Base-by-base conservation (phyloP, 2,113 vertebrate genomes). In the Dendrocopos noguchii region DNA sequence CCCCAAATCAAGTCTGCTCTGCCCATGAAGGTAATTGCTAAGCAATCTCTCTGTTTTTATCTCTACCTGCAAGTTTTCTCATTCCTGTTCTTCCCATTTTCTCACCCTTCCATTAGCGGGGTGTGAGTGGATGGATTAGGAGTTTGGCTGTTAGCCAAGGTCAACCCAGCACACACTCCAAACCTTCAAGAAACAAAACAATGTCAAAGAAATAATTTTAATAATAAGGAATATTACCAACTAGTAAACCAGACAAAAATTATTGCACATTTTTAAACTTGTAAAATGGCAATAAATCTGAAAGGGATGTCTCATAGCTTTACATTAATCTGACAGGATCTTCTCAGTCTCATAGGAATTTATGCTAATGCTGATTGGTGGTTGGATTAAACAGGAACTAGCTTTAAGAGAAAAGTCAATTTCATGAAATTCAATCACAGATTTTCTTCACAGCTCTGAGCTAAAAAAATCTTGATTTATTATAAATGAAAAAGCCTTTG, bases 381-480 rank as follows among this genome's bases (percentile, higher is more conserved):
- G 5, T 46, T 60, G 60, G 39, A 85, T 92, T 92, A 63, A 71
- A 75, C 34, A 34, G 8, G 11, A 91, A 39, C 29, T 29, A 64
- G 29, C 31, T 80, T 72, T 93, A 75, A 50, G 25, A 72, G 59
- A 86, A 78, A 89, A 92, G 27, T 28, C 36, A 47, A 27, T 78
- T 88, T 81, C 33, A 29, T 72, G 3, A 80, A 81, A 84, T 75
- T 82, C 71, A 84, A 21, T 87, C 33, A 61, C 7, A 55, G 50
- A 55, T 76, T 84, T 84, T 84, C 44, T 85, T 84, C 79, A 92
- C 7, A 80, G 50, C 13, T 86, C 13, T 91, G 44, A 79, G 44
- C 57, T 77, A 78, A 74, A 75, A 25, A 79, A 76, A 28, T 42
- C 4, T 31, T 36, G 8, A 33, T 80, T 70, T 59, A 67, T 64